Percentiles rank a stretch among this genome's conserved stretches.
Evolutionary conservation across 2,797 vertebrate genomes (phyloP).

Genomic region (Menidia menidia): DNA sequence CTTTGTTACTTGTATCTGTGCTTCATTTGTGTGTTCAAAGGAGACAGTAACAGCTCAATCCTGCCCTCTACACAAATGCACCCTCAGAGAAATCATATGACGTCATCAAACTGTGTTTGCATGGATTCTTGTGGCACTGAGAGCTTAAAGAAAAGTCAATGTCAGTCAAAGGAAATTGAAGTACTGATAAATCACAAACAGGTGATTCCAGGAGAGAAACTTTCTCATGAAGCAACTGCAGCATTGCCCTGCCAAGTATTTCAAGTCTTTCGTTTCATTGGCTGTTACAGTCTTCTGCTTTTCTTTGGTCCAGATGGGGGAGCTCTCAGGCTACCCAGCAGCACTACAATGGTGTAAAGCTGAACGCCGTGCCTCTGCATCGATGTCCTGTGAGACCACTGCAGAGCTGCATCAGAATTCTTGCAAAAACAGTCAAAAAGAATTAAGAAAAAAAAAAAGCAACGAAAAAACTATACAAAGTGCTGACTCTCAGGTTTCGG

Average conservation of each 20-base stretch:
- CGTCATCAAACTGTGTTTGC: no score
- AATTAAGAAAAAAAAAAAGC: constrained; percentile 28
- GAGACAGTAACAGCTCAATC: constrained; percentile 49
- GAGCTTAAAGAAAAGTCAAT: not conserved
- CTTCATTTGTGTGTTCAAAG: constrained; percentile 57
- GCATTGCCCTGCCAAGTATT: constrained; percentile 39
- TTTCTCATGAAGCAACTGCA: constrained; percentile 35
- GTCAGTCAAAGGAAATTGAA: constrained; percentile 20
- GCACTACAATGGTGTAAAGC: constrained; percentile 6
- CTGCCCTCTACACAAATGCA: constrained; percentile 30
- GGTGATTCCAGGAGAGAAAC: constrained; percentile 19
- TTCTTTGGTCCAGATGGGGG: constrained; percentile 73
- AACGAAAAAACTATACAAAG: constrained; percentile 57
- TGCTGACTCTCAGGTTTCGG: constrained; percentile 64
- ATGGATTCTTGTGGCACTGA: constrained; percentile 10
- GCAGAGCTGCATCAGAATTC: constrained; percentile 59
- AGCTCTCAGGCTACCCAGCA: constrained; percentile 64
- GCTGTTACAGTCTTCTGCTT: constrained; percentile 4
- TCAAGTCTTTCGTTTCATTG: constrained; percentile 21
- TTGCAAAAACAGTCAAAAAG: constrained; percentile 61
- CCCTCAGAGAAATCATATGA: no score
- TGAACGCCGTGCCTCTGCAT: constrained; percentile 25
- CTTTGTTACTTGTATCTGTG: constrained; percentile 66
- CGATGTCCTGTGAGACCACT: constrained; percentile 54
- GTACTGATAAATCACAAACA: constrained; percentile 5